A percentile compares a stretch with the other conserved stretches of the same genome.
These are phyloP conservation scores for Megastigmus dorsalis DNA, from an alignment of 2,888 invertebrate species.

Conservation along the genomic window DNA sequence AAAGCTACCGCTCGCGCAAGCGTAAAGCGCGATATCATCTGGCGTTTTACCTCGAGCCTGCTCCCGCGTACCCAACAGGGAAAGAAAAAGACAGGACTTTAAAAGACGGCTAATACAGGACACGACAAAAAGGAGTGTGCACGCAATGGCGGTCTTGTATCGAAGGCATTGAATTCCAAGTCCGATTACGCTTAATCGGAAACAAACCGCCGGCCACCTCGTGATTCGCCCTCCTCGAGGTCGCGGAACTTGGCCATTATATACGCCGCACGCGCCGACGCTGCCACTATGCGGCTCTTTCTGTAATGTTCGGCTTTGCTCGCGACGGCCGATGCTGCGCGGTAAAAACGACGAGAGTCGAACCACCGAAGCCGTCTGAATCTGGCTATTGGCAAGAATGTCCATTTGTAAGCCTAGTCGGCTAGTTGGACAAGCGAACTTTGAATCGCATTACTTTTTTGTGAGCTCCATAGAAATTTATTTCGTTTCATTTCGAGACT, in stretches of 20 bases:
- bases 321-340: not conserved
- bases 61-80: constrained; percentile 22
- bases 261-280: not conserved
- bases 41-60: constrained; percentile 51
- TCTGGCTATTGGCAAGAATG: too few relatives aligned
- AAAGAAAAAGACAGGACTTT: constrained; percentile 53
- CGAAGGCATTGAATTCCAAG: constrained; percentile 60
- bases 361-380: too few relatives aligned
- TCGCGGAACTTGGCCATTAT: constrained; percentile 16
- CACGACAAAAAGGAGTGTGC: constrained; percentile 38
- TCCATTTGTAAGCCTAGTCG: too few relatives aligned
- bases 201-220: constrained; percentile 55
- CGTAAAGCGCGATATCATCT: constrained; percentile 58
- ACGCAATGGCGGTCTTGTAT: constrained; percentile 36
- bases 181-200: constrained; percentile 60
- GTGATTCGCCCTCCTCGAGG: constrained; percentile 19
- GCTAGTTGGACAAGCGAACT: too few relatives aligned
- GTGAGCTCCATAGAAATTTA: too few relatives aligned
- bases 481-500: too few relatives aligned
- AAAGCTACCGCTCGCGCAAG: constrained; percentile 2
- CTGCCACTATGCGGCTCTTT: not conserved
- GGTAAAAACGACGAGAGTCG: too few relatives aligned
- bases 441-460: too few relatives aligned
- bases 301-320: not conserved
- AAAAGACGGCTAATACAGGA: constrained; percentile 47